Evolutionary conservation across 1,140 invertebrate genomes (phyloP).

Genomic region (Platyscapa corneri): DNA sequence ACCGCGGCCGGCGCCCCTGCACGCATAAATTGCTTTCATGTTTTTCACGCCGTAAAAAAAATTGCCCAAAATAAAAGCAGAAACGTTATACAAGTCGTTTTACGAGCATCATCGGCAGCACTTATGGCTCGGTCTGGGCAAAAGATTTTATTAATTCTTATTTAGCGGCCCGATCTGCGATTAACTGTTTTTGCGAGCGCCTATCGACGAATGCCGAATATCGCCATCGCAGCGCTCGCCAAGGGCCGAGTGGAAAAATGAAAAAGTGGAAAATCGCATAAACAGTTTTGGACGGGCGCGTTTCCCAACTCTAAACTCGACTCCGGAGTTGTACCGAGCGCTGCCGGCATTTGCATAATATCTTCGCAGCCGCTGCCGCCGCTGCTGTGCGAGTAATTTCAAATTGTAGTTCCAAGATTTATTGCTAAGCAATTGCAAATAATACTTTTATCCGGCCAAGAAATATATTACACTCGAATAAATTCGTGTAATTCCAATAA

Average conservation of each 20-base stretch:
- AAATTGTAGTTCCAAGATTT: conserved; percentile 24
- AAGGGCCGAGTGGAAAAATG: neutral
- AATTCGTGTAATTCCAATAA: conserved; percentile 51
- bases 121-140: no score
- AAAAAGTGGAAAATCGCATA: neutral
- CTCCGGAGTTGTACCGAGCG: no score
- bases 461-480: conserved; percentile 37
- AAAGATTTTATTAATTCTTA: neutral
- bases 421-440: conserved; percentile 37
- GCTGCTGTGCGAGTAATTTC: neutral
- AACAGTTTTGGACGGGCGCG: no score
- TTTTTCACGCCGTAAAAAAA: neutral
- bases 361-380: no score
- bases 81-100: neutral
- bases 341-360: conserved; percentile 19
- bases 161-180: neutral
- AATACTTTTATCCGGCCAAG: conserved; percentile 6
- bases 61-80: conserved; percentile 4
- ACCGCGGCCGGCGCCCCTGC: neutral
- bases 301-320: no score
- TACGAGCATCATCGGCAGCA: neutral
- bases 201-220: neutral
- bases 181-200: neutral
- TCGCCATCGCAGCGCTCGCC: no score
- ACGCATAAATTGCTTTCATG: conserved; percentile 1